A percentile compares a stretch with the other conserved stretches of the same genome.
phyloP scores from a whole-genome alignment of 2,113 vertebrate genomes.

The Silurus asotus region DNA sequence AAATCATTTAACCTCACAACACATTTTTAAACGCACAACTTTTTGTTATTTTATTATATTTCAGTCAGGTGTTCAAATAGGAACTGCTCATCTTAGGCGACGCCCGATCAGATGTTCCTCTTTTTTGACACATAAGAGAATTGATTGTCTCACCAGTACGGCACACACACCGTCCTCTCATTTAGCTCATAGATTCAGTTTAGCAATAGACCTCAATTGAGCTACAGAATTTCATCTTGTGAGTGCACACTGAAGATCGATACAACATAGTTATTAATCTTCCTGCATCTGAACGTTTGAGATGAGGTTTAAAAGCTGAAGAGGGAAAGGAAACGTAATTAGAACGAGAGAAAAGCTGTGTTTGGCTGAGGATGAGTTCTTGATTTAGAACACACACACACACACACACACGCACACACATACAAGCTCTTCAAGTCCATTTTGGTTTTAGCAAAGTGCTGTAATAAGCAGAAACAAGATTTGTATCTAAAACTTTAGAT shows the following conservation, averaged over 20 bases:
- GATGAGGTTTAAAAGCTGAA: not conserved
- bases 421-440: no score
- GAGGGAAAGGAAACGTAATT: not conserved
- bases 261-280: not conserved
- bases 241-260: constrained; percentile 1
- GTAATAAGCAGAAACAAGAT: not conserved
- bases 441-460: not conserved
- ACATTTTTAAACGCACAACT: no score
- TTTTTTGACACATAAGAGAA: constrained; percentile 6
- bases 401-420: not conserved
- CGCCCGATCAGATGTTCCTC: no score
- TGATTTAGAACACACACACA: not conserved
- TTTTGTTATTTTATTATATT: not conserved
- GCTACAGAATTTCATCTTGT: not conserved
- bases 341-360: not conserved
- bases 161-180: not conserved
- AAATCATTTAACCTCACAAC: not conserved
- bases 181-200: not conserved
- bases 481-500: not conserved
- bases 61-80: not conserved
- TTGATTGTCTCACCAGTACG: not conserved
- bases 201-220: not conserved
- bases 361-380: not conserved
- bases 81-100: not conserved
- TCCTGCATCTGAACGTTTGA: not conserved